Conservation (phyloP, 2,113 vertebrate species). For the Zosterops borbonicus region DNA sequence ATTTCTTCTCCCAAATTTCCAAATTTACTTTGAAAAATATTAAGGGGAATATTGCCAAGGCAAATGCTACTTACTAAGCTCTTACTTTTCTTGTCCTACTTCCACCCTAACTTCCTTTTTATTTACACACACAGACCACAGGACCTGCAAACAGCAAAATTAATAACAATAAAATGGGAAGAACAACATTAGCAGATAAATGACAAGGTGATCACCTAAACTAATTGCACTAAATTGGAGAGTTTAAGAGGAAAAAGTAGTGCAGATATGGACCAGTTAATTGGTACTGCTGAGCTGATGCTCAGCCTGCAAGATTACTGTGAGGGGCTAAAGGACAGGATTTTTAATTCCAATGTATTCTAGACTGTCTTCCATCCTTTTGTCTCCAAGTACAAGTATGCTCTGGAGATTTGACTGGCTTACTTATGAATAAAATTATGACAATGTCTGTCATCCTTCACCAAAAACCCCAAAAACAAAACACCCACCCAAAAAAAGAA, state of each 20-base stretch:
- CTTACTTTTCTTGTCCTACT: background rate
- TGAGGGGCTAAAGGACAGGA: background rate
- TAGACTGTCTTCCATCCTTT: background rate
- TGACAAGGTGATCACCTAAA: background rate
- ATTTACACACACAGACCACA: background rate
- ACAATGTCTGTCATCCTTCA: background rate
- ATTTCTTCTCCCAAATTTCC: background rate
- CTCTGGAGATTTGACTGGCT: background rate
- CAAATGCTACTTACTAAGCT: background rate
- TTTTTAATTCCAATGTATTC: background rate
- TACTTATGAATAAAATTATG: background rate
- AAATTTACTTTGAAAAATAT: background rate
- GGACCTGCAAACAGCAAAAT: background rate
- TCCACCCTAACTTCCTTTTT: background rate
- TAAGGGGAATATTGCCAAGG: background rate
- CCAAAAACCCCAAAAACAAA: background rate
- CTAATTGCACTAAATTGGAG: background rate
- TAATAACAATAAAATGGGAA: background rate
- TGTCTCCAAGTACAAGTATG: fast-evolving
- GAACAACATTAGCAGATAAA: background rate
- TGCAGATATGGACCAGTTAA: background rate
- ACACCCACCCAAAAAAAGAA: no score
- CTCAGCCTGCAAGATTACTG: background rate
- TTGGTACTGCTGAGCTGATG: background rate
- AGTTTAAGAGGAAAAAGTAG: background rate